Base-by-base conservation (phyloP, 2,113 vertebrate species). In the Marmota monax region DNA sequence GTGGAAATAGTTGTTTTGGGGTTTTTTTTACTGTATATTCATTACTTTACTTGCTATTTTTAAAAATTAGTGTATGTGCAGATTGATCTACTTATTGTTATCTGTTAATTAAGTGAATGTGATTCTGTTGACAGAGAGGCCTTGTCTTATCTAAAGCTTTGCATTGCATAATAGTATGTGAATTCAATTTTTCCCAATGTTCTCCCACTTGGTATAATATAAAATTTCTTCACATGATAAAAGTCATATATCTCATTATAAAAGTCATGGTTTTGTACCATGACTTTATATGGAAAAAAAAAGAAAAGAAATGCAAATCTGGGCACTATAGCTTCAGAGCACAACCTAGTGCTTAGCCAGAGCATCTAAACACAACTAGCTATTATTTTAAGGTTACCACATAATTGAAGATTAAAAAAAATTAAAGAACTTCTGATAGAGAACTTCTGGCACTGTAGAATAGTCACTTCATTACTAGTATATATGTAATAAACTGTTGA, bases 371-470 rank as follows among this genome's bases (percentile, higher is more conserved):
- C 13, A 77, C 32, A 20, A 72, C 72, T 88, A 87, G 45, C 87
- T 84, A 84, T 58, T 61, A 72, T 69, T 90, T 96, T 92, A 79
- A 95, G 13, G 7, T 91, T 73, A 78, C 65, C 4, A 84, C 10
- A 80, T 90, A 27, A 88, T 72, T 76, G 18, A 90, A 92, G 88
- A 87, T 51, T 51, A 13, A 51, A 51, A 51, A 51, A 51, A 51
- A 51, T 51, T 53, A 84, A 95, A 37, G 13, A 93, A 76, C 70
- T 94, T 95, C 22, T 92, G 37, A 42, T 58, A 58, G 20, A 63
- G 34, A 78, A 80, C 56, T 90, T 82, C 25, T 92, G 39, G 10
- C 6, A 14, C 10, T 2, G 18, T 67, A 37, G 29, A 80, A 73
- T 82, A 96, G 45, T 20, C 74, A 9, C 5, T 63, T 42, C 61